Percentiles rank a stretch among this genome's conserved stretches.
These are phyloP conservation scores for Nomada ruficornis DNA, from an alignment of 2,888 invertebrate genomes.

Conservation along the genomic window DNA sequence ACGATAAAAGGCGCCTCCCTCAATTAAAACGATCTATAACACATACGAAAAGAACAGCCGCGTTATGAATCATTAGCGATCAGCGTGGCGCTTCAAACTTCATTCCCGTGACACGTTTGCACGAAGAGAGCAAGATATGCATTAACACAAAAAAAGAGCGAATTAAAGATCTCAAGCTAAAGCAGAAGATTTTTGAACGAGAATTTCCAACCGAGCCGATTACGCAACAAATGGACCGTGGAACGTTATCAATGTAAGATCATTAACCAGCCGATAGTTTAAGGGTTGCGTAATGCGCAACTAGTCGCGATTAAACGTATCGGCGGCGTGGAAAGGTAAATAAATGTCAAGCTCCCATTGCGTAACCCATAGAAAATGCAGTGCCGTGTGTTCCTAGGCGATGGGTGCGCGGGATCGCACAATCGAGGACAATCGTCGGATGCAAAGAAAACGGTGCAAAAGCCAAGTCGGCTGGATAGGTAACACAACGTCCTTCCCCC, in stretches of 20 bases:
- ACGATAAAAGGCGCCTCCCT: slow-evolving; percentile 1
- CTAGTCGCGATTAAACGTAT: slow-evolving; percentile 33
- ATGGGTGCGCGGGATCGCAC: slow-evolving; percentile 13
- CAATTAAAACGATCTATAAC: background rate
- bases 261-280: slow-evolving; percentile 17
- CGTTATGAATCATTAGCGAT: slow-evolving; percentile 16
- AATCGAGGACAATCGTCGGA: slow-evolving; percentile 52
- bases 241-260: slow-evolving; percentile 36
- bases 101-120: background rate
- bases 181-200: background rate
- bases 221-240: slow-evolving; percentile 19
- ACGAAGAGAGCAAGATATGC: background rate
- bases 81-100: too few species aligned
- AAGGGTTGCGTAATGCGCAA: slow-evolving; percentile 51
- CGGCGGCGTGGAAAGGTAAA: slow-evolving; percentile 52
- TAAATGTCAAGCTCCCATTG: slow-evolving; percentile 61
- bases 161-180: background rate
- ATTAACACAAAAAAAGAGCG: too few species aligned
- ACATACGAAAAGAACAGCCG: background rate
- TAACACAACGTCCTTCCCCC: slow-evolving; percentile 13
- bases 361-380: slow-evolving; percentile 56
- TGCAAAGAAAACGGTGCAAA: slow-evolving; percentile 33
- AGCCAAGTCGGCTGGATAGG: slow-evolving; percentile 31
- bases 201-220: background rate
- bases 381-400: slow-evolving; percentile 39